Percentiles rank a stretch among this genome's conserved stretches.
These are phyloP conservation scores for Phortica okadai DNA, from an alignment of 2,888 invertebrate species.

Conservation along the genomic window DNA sequence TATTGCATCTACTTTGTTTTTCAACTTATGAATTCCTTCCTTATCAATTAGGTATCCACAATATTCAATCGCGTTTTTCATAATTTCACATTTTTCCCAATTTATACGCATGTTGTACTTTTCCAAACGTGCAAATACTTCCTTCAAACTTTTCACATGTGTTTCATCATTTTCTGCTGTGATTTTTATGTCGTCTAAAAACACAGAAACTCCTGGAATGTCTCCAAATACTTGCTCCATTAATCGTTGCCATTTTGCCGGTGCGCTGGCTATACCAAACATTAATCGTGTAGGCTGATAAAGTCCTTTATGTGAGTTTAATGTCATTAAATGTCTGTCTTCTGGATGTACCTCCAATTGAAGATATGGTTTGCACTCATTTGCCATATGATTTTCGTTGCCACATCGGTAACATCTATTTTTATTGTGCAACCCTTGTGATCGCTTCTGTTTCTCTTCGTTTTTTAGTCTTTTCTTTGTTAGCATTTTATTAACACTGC, in stretches of 20 bases:
- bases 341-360: conserved; percentile 66
- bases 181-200: no score
- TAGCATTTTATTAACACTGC: not conserved
- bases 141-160: conserved; percentile 55
- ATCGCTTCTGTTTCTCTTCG: not conserved
- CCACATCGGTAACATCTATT: conserved; percentile 42
- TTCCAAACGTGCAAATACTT: conserved; percentile 46
- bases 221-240: conserved; percentile 63
- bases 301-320: conserved; percentile 69
- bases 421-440: conserved; percentile 9
- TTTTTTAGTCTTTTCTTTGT: not conserved
- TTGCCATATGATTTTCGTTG: conserved; percentile 26
- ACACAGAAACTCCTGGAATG: no score
- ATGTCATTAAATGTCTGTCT: no score
- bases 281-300: conserved; percentile 59
- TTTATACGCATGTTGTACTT: conserved; percentile 4
- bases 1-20: conserved; percentile 64
- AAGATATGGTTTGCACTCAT: conserved; percentile 59
- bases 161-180: no score
- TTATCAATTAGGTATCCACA: conserved; percentile 62
- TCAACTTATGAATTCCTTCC: conserved; percentile 62
- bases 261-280: no score
- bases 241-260: no score
- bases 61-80: conserved; percentile 58
- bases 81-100: conserved; percentile 58